Conservation (phyloP, 2,888 invertebrate species). For the Callimorpha dominula region DNA sequence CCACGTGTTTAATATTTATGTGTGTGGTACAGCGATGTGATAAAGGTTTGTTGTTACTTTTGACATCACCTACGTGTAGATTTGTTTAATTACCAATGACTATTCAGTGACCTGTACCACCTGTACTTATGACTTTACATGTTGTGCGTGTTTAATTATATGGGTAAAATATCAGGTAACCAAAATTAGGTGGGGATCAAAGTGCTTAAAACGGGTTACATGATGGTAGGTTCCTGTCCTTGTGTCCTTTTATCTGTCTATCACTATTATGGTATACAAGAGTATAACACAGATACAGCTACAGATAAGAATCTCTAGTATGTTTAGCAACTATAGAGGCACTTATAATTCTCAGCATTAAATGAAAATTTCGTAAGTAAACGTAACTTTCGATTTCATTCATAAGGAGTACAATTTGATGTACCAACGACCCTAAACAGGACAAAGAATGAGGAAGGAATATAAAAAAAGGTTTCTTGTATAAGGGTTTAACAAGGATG, state of each 20-base stretch:
- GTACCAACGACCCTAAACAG: not conserved
- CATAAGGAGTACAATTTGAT: not conserved
- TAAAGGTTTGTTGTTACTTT: slow-evolving; percentile 1
- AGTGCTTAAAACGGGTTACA: no score
- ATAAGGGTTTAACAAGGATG: not conserved
- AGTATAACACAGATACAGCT: no score
- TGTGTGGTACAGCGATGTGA: slow-evolving; percentile 4
- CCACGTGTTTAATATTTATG: slow-evolving; percentile 33
- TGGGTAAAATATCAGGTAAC: no score
- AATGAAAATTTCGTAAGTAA: not conserved
- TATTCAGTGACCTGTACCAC: no score
- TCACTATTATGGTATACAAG: no score
- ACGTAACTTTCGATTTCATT: not conserved
- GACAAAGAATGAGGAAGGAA: not conserved
- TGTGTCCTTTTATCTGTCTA: no score
- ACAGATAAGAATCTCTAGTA: not conserved
- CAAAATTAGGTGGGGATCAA: no score
- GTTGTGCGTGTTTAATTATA: no score
- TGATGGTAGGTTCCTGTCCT: no score
- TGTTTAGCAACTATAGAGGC: not conserved
- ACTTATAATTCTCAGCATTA: not conserved
- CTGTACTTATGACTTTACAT: no score
- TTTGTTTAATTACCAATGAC: no score
- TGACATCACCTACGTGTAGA: not conserved
- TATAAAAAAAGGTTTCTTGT: not conserved